Conservation (phyloP, 2,888 invertebrate species). For the Clivina fossor region DNA sequence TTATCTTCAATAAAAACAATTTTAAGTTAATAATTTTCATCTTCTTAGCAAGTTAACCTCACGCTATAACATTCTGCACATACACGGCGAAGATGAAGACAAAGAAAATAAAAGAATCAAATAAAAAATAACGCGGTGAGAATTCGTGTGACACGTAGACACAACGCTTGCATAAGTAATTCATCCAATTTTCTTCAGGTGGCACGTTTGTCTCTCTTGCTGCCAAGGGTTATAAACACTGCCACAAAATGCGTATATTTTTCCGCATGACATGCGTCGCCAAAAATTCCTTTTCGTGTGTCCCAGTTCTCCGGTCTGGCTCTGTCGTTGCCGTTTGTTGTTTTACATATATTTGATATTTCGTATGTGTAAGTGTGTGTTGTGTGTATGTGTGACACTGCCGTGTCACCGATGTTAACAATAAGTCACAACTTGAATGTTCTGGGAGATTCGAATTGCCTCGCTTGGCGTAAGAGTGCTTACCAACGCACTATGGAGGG, state of each 20-base stretch:
- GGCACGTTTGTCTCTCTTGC: too few species aligned
- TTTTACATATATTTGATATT: constrained; percentile 33
- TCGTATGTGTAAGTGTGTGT: constrained; percentile 3
- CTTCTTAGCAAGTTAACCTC: too few species aligned
- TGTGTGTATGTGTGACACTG: constrained; percentile 10
- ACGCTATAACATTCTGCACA: too few species aligned
- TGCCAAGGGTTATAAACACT: constrained; percentile 14
- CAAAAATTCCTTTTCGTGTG: constrained; percentile 6
- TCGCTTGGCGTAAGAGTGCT: not conserved
- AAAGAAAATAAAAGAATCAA: too few species aligned
- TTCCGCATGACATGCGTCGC: constrained; percentile 9
- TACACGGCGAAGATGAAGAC: too few species aligned
- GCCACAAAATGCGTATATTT: constrained; percentile 17
- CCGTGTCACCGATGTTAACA: constrained; percentile 12
- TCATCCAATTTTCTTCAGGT: constrained; percentile 18
- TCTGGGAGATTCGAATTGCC: constrained; percentile 8
- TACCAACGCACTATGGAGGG: too few species aligned
- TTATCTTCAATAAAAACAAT: too few species aligned
- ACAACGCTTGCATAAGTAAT: too few species aligned
- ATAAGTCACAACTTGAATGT: constrained; percentile 4
- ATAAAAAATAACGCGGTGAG: too few species aligned
- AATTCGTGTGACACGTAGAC: too few species aligned
- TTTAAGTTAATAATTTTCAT: too few species aligned
- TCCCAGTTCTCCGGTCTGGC: constrained; percentile 3
- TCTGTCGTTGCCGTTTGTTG: too few species aligned